Percentiles rank a stretch among this genome's conserved stretches.
These are phyloP conservation scores for Drosophila longiperda DNA, from an alignment of 2,888 invertebrate species.

Conservation along the genomic window DNA sequence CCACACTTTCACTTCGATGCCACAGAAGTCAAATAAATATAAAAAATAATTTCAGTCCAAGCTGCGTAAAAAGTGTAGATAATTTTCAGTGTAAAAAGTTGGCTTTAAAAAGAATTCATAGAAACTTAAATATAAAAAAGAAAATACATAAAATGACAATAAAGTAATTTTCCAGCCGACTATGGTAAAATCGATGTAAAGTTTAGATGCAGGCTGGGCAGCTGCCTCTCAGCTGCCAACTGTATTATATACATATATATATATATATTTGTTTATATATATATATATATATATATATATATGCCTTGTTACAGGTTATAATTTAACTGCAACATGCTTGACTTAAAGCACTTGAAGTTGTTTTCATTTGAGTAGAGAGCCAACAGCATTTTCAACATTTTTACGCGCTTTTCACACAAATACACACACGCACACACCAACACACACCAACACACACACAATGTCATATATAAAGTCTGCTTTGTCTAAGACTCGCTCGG, in stretches of 20 bases:
- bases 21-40: constrained; percentile 53
- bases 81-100: background rate
- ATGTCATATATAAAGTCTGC: background rate
- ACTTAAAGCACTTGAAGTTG: constrained; percentile 25
- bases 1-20: constrained; percentile 49
- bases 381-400: constrained; percentile 49
- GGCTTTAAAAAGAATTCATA: background rate
- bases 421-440: constrained; percentile 16
- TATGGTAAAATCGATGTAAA: background rate
- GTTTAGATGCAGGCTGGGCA: background rate
- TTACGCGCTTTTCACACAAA: constrained; percentile 54
- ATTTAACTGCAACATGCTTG: background rate
- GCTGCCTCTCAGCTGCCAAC: background rate
- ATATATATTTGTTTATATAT: background rate
- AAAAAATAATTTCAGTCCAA: constrained; percentile 16
- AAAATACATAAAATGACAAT: background rate
- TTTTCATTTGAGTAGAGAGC: constrained; percentile 27
- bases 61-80: background rate
- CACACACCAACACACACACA: background rate
- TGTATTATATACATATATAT: background rate
- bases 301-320: constrained; percentile 16
- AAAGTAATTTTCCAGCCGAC: background rate
- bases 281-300: background rate
- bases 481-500: constrained; percentile 38
- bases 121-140: background rate